Evolutionary conservation across 2,113 vertebrate genomes (phyloP).

Genomic region (Dicerorhinus sumatrensis): DNA sequence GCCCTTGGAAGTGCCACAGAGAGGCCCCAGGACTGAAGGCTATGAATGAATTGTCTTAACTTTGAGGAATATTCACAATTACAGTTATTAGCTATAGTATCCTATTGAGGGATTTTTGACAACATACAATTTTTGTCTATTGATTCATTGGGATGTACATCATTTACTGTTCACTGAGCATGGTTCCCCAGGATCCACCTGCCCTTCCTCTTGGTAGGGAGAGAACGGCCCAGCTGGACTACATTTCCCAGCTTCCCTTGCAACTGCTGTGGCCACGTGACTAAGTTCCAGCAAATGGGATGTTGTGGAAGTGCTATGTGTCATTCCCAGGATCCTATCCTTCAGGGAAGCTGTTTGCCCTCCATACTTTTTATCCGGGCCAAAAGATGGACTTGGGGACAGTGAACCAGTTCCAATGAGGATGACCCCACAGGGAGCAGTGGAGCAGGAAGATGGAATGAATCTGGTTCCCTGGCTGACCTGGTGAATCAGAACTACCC

Average conservation of each 20-base stretch:
- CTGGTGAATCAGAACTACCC: too few relatives aligned
- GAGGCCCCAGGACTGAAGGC: background rate
- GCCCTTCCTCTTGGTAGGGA: background rate
- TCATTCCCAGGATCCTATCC: background rate
- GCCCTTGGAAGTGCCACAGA: background rate
- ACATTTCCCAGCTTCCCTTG: background rate
- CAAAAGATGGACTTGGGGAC: background rate
- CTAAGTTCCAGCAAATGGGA: background rate
- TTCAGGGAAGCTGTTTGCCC: background rate
- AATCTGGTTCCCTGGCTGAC: background rate
- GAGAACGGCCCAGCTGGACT: background rate
- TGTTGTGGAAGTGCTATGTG: background rate
- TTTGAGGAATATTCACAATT: background rate
- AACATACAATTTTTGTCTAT: background rate
- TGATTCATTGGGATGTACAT: background rate
- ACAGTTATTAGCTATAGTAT: too few relatives aligned
- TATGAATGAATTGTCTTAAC: background rate
- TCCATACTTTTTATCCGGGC: background rate
- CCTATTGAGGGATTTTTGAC: background rate
- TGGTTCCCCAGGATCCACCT: background rate
- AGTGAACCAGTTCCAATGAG: background rate
- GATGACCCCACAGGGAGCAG: background rate
- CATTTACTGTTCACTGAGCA: background rate
- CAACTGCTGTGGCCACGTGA: fast-evolving
- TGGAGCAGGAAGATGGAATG: background rate